These are phyloP conservation scores for Dolichomitus sp. DNA, from an alignment of 2,888 invertebrate genomes.

Conservation along the genomic window DNA sequence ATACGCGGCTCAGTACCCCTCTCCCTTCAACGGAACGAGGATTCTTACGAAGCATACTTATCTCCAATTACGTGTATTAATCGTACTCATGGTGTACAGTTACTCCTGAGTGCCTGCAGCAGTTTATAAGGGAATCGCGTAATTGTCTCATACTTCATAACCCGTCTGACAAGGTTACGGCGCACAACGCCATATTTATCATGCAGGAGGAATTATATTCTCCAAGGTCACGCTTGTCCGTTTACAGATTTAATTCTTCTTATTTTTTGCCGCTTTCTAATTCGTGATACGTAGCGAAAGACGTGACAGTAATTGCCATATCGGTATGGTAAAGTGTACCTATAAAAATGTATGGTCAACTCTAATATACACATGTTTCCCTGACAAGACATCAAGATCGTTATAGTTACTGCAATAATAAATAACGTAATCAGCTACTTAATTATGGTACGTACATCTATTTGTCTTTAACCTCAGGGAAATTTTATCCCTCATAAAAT, in stretches of 20 bases:
- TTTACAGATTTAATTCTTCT: neutral
- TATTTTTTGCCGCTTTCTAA: neutral
- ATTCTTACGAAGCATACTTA: slow-evolving; percentile 67
- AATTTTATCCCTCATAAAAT: no score
- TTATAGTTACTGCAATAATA: no score
- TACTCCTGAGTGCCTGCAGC: slow-evolving; percentile 53
- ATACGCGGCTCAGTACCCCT: slow-evolving; percentile 47
- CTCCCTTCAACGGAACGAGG: slow-evolving; percentile 39
- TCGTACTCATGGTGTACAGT: slow-evolving; percentile 73
- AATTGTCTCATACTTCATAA: slow-evolving; percentile 66
- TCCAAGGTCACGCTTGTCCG: slow-evolving; percentile 27
- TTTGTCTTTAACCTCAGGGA: no score
- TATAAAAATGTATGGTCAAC: no score
- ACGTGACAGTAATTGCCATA: neutral
- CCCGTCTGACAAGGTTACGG: slow-evolving; percentile 47
- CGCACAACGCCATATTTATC: slow-evolving; percentile 54
- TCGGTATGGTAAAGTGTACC: no score
- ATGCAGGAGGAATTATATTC: slow-evolving; percentile 37
- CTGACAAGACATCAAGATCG: no score
- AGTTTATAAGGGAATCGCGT: slow-evolving; percentile 46
- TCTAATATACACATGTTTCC: no score
- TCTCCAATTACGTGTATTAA: slow-evolving; percentile 72
- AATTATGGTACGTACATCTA: no score
- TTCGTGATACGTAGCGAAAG: neutral
- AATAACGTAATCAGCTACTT: no score